A percentile compares a stretch with the other conserved stretches of the same genome.
These are phyloP conservation scores for Lepidocyrtoides sp. DNA, from an alignment of 2,888 invertebrate genomes.

Conservation along the genomic window DNA sequence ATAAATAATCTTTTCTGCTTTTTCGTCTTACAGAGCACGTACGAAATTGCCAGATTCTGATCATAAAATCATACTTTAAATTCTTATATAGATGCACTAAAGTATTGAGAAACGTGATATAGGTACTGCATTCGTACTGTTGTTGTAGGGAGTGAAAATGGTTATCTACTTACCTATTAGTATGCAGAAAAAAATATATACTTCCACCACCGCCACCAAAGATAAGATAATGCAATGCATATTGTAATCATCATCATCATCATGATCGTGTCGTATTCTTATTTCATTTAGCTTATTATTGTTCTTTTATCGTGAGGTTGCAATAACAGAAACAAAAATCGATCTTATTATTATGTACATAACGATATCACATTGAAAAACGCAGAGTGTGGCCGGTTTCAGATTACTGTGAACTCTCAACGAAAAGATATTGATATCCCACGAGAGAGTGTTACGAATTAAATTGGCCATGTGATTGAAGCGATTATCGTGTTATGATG, in stretches of 20 bases:
- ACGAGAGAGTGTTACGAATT: conserved; percentile 76
- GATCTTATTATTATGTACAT: conserved; percentile 53
- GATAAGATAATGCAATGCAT: not conserved
- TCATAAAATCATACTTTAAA: conserved; percentile 2
- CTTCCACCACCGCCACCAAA: too few species aligned
- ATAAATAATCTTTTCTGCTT: conserved; percentile 27
- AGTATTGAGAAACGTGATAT: too few species aligned
- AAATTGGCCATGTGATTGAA: conserved; percentile 72
- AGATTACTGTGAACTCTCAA: conserved; percentile 45
- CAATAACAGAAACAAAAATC: conserved; percentile 67
- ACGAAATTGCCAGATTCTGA: conserved; percentile 67
- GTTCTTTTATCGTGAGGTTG: conserved; percentile 68
- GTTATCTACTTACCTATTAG: conserved; percentile 37
- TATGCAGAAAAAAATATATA: not conserved
- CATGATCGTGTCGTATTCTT: not conserved
- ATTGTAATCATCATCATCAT: conserved; percentile 7
- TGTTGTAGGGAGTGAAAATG: too few species aligned
- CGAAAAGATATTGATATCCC: conserved; percentile 42
- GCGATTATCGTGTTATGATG: conserved; percentile 49
- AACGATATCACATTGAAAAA: conserved; percentile 33
- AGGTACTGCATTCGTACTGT: not conserved
- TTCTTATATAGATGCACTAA: not conserved
- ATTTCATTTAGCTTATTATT: conserved; percentile 20
- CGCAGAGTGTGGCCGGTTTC: conserved; percentile 71
- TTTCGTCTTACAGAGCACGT: conserved; percentile 58